Conservation (phyloP, 2,113 vertebrate species). For the Nyctibius bracteatus region DNA sequence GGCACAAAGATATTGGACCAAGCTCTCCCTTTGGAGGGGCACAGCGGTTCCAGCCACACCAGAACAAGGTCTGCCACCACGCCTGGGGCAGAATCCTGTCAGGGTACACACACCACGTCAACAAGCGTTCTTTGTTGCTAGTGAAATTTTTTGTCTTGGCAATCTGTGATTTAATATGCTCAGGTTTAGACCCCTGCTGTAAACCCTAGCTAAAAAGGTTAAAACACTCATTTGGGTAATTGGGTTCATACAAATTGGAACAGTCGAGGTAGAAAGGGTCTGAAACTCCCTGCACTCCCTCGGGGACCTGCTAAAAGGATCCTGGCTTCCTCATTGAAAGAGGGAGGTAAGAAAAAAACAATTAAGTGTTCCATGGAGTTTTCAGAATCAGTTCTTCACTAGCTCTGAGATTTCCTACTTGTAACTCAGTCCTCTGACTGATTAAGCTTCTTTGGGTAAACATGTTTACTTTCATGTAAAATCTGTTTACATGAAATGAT, state of each 20-base stretch:
- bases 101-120: rapidly evolving
- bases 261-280: background rate
- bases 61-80: background rate
- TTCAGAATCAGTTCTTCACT: background rate
- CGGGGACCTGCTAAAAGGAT: background rate
- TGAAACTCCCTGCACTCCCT: background rate
- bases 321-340: background rate
- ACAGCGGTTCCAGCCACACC: background rate
- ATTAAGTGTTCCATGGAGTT: background rate
- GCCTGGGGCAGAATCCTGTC: background rate
- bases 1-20: background rate
- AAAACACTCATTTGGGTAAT: background rate
- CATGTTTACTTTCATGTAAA: background rate
- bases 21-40: background rate
- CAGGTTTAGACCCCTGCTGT: background rate
- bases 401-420: background rate
- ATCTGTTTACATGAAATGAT: background rate
- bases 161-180: background rate
- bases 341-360: background rate
- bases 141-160: background rate
- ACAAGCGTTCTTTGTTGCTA: background rate
- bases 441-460: background rate
- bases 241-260: background rate
- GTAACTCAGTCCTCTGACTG: background rate
- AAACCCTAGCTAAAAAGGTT: background rate